Evolutionary conservation across 92 coral and sea anemone species (phyloP), one percentile per base, ranked within the genome.

Genomic region (Zoanthus solanderi): DNA sequence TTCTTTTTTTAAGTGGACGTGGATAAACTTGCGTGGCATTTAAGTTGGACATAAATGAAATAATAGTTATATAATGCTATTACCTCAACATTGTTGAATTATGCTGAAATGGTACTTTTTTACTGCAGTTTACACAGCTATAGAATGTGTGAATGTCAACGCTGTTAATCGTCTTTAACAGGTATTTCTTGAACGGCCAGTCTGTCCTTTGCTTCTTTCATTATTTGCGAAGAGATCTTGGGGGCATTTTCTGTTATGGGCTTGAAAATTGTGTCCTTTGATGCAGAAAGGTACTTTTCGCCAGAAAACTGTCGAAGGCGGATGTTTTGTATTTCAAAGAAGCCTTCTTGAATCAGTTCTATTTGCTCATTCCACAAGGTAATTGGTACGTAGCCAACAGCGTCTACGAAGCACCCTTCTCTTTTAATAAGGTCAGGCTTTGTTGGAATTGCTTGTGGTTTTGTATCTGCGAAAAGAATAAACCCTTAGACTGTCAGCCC

Each of bases 281-380:
- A 28, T 18, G 46, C 60, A 17, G 88, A 84, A 54, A 84, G 87
- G 85, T 85, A 92, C 83, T 92, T 89, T 78, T 86, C 80, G 68
- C 92, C 94, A 34, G 66, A 67, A 75, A 60, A 92, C 61, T 92
- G 94, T 76, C 91, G 89, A 54, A 92, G 77, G 65, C 88, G 87
- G 72, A 89, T 73, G 81, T 89, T 89, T 17, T 74, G 88, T 31
- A 92, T 81, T 60, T 84, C 78, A 63, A 83, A 89, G 52, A 85
- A 75, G 30, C 87, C 92, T 30, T 92, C 83, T 74, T 89, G 58
- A 17, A 75, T 83, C 48, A 28, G 46, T 52, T 85, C 85, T 79
- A 84, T 92, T 60, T 92, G 88, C 42, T 85, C 65, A 88, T 92
- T 92, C 94, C 92, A 92, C 52, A 92, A 65, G 29, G 92, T 92